Evolutionary conservation across 53 echinoderm and acorn worm genomes (phyloP).

Genomic region (Zoroaster sp.): DNA sequence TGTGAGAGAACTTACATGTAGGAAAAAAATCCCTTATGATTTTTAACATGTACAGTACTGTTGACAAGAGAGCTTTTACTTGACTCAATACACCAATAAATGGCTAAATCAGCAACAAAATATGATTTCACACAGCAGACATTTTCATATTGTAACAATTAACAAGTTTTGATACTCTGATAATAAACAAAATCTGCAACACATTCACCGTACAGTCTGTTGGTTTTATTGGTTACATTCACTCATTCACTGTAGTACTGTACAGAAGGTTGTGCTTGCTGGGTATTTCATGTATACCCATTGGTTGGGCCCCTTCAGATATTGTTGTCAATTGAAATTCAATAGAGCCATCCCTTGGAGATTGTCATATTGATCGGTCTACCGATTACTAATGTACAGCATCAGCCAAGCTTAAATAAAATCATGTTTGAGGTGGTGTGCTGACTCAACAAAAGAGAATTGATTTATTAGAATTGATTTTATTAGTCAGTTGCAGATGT

Average conservation of each 20-base stretch:
- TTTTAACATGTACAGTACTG: neutral
- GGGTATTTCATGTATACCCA: neutral
- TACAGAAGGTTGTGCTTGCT: neutral
- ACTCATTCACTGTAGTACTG: neutral
- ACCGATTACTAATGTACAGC: neutral
- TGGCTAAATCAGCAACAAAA: neutral
- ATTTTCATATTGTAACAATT: neutral
- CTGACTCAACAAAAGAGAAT: too few species aligned
- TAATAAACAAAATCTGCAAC: neutral
- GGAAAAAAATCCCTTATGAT: neutral
- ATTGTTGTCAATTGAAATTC: slow-evolving; percentile 40
- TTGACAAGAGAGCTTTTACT: too few species aligned
- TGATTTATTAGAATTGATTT: too few species aligned
- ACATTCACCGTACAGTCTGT: neutral
- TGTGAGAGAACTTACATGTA: neutral
- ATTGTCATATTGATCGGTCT: neutral
- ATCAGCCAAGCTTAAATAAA: too few species aligned
- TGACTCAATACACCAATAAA: neutral
- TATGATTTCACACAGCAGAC: neutral
- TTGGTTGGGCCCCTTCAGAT: neutral
- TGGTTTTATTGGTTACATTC: neutral
- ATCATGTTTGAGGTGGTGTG: neutral
- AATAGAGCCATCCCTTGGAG: neutral
- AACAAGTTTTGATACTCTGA: neutral
- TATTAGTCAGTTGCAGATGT: too few species aligned